Base-by-base conservation (phyloP, 2,797 vertebrate genomes). In the Pachyuromys duprasi region DNA sequence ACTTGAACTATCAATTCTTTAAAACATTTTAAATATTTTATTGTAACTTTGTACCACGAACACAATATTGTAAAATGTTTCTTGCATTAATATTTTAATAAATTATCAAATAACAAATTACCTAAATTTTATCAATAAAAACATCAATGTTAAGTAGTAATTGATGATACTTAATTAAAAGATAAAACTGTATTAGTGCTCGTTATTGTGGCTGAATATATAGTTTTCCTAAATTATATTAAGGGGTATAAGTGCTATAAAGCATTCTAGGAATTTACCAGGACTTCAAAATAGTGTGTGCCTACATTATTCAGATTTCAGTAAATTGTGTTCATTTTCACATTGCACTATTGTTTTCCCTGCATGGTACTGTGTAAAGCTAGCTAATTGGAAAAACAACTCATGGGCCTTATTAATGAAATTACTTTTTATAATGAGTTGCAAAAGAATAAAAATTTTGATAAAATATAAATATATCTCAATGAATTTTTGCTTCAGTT, bases 221-320 rank as follows among this genome's bases (percentile, higher is more conserved):
- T 63, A 8, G 4, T 42, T 86, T 91, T 70, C 13, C 28, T 49
- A 70, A 95, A 95, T 69, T 80, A 57, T 62, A 72, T 90, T 81
- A 57, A 87, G 45, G 74, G 14, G 3, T 12, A 70, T 76, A 60
- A 36, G 69, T 67, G 22, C 4, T 12, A 42, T 74, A 57, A 45
- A 84, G 55, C 11, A 87, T 96, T 69, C 3, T 17, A 36, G 24
- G 89, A 31, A 79, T 17, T 14, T 18, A 63, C 20, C 65, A 13
- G 26, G 89, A 70, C 72, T 57, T 74, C 20, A 88, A 63, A 97
- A 92, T 70, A 6, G 5, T 62, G 8, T n/a, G n/a, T n/a, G 53
- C 2, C 67, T 96, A 86, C 70, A 86, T 97, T 95, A 98, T 94
- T 94, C 91, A 94, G 60, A 86, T 96, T 98, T 93, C 15, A 98